Evolutionary conservation across 2,113 vertebrate species (phyloP).

Genomic region (Lethenteron reissneri): DNA sequence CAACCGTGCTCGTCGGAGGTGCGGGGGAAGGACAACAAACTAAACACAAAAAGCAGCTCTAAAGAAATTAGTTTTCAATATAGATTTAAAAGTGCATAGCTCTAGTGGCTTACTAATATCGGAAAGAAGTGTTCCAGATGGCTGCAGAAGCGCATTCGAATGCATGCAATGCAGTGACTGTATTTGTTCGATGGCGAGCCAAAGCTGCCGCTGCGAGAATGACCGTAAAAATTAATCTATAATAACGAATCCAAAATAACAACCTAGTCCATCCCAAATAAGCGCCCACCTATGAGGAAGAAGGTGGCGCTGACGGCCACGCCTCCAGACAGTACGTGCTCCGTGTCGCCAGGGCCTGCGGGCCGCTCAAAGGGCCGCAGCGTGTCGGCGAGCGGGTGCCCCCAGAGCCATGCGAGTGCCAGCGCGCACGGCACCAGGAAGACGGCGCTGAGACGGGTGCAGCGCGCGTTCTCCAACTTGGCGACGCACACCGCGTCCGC

Average conservation of each 20-base stretch:
- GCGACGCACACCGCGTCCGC: slow-evolving; percentile 64
- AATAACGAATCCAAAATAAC: no score
- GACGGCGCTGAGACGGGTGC: slow-evolving; percentile 51
- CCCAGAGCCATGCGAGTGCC: slow-evolving; percentile 85
- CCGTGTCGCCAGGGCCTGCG: slow-evolving; percentile 41
- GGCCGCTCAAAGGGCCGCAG: slow-evolving; percentile 51
- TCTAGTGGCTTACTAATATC: background rate
- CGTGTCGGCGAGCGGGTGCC: slow-evolving; percentile 70
- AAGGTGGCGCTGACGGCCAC: slow-evolving; percentile 83
- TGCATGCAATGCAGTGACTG: no score
- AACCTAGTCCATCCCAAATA: background rate
- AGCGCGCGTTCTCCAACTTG: slow-evolving; percentile 59
- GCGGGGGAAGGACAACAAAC: no score
- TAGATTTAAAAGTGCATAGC: no score
- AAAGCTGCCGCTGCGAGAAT: no score
- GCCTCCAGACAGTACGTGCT: slow-evolving; percentile 83
- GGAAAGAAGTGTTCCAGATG: background rate
- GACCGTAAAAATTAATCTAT: no score
- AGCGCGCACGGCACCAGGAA: slow-evolving; percentile 49
- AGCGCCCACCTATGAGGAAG: slow-evolving; percentile 63
- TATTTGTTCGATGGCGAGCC: no score
- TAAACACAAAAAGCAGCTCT: no score
- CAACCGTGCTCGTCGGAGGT: no score
- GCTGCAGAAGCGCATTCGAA: background rate
- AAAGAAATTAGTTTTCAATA: no score